Conservation (phyloP, 2,113 vertebrate species). For the Acinonyx jubatus region DNA sequence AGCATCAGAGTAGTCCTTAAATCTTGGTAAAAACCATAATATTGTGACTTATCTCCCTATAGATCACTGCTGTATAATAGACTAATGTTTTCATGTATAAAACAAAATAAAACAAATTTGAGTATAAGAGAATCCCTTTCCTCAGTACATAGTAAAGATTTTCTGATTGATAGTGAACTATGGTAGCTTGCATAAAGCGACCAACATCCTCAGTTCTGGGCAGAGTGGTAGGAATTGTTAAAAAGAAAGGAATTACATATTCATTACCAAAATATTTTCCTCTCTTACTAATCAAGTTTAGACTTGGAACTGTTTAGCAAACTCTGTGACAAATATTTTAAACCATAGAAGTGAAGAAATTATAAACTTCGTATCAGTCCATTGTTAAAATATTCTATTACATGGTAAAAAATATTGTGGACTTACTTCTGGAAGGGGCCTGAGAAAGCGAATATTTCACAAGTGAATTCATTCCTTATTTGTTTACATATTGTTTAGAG, state of each 20-base stretch:
- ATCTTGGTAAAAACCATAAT: background rate
- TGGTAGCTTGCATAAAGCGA: background rate
- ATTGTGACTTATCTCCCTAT: background rate
- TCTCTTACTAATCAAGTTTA: background rate
- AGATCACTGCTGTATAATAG: background rate
- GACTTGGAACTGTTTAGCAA: background rate
- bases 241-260: background rate
- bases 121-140: background rate
- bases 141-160: background rate
- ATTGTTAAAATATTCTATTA: background rate
- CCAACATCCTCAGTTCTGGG: background rate
- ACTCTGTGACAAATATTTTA: background rate
- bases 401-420: background rate
- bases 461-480: background rate
- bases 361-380: background rate
- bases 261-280: background rate
- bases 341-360: background rate
- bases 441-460: background rate
- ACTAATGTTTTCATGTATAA: background rate
- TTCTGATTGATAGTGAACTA: background rate
- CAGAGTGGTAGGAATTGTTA: background rate
- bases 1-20: background rate
- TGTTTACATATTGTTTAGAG: background rate
- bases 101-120: background rate
- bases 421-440: background rate